A percentile compares a stretch with the other conserved stretches of the same genome.
phyloP scores from a whole-genome alignment of 2,797 vertebrate species.

The Pterois miles region DNA sequence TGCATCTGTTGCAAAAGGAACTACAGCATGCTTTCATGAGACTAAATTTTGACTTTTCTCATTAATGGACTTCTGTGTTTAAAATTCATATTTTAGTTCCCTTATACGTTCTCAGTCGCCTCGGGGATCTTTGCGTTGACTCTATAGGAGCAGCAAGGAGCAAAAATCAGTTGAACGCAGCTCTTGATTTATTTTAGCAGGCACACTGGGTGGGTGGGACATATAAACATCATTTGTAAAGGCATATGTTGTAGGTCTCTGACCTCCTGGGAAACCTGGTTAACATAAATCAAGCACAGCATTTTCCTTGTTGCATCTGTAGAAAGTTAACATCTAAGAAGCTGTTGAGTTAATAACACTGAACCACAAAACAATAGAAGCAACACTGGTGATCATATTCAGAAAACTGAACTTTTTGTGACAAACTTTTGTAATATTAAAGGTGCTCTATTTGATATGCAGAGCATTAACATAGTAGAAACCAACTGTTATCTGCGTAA shows the following conservation, averaged over 20 bases:
- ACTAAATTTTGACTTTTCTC: neutral
- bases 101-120: neutral
- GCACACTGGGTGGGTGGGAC: conserved; percentile 50
- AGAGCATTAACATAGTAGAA: no score
- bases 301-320: conserved; percentile 8
- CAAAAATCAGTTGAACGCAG: conserved; percentile 6
- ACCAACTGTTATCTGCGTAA: no score
- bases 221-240: conserved; percentile 53
- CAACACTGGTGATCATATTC: neutral
- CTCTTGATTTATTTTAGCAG: conserved; percentile 55
- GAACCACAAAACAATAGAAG: neutral
- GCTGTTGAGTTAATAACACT: neutral
- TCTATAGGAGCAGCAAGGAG: conserved; percentile 10
- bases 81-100: neutral
- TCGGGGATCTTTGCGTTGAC: conserved; percentile 1
- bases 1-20: neutral
- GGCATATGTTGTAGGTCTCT: conserved; percentile 29
- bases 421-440: neutral
- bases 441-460: no score
- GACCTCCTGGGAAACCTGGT: conserved; percentile 41
- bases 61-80: neutral
- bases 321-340: conserved; percentile 9
- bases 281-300: conserved; percentile 29
- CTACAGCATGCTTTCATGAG: neutral
- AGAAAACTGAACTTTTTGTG: neutral